Evolutionary conservation across 1,140 invertebrate genomes (phyloP).

Genomic region (Cecropterus lyciades): DNA sequence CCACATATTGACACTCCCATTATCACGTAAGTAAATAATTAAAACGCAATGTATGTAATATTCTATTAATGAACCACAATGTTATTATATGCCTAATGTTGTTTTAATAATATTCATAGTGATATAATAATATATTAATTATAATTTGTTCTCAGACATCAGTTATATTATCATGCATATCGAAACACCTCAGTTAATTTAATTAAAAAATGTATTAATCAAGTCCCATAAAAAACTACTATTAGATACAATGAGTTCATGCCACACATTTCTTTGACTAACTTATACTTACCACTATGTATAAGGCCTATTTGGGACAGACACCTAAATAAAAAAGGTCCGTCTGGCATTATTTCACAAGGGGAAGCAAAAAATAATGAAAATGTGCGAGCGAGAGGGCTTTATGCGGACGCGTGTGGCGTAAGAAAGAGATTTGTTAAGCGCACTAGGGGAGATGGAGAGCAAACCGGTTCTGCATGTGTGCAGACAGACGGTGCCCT

Average conservation of each 20-base stretch:
- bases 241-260: slow-evolving; percentile 54
- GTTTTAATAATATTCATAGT: no score
- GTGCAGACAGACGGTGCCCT: slow-evolving; percentile 79
- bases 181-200: slow-evolving; percentile 5
- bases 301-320: slow-evolving; percentile 69
- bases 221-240: slow-evolving; percentile 21
- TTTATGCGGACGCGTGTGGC: slow-evolving; percentile 73
- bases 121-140: no score
- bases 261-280: slow-evolving; percentile 46
- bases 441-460: slow-evolving; percentile 75
- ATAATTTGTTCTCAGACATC: slow-evolving; percentile 37
- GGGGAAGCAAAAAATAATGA: slow-evolving; percentile 82
- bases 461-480: slow-evolving; percentile 83
- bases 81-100: no score
- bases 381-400: slow-evolving; percentile 76
- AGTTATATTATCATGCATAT: slow-evolving; percentile 32
- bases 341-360: slow-evolving; percentile 80
- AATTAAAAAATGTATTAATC: neutral
- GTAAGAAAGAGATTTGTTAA: slow-evolving; percentile 68
- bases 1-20: no score
- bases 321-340: slow-evolving; percentile 76
- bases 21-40: no score
- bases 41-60: no score
- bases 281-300: slow-evolving; percentile 63
- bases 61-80: no score